Conservation (phyloP, 2,113 vertebrate genomes). For the crab-eating macaque (Macaca fascicularis) region T2T-MFA8v1.1 NC_088376.1:183616501-183617000, state of each 20-base stretch:
- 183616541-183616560: constrained; percentile 47
- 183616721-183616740: constrained; percentile 72
- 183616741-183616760: constrained; percentile 76
- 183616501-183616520: constrained; percentile 49
- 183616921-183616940: constrained; percentile 12
- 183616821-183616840: background rate
- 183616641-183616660: constrained; percentile 54
- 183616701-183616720: constrained; percentile 75
- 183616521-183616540: constrained; percentile 29
- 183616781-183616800: constrained; percentile 74
- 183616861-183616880: background rate
- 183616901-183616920: constrained; percentile 5
- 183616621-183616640: constrained; percentile 47
- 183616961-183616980: background rate
- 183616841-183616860: background rate
- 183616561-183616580: constrained; percentile 26
- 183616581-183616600: constrained; percentile 13
- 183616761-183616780: constrained; percentile 87
- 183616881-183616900: background rate
- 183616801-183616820: constrained; percentile 27
- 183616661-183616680: constrained; percentile 50
- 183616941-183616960: background rate
- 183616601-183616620: constrained; percentile 16
- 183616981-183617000: background rate
- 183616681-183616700: constrained; percentile 75